Evolutionary conservation across 1,140 invertebrate species (phyloP).

Genomic region (Bilobella aurantiaca): DNA sequence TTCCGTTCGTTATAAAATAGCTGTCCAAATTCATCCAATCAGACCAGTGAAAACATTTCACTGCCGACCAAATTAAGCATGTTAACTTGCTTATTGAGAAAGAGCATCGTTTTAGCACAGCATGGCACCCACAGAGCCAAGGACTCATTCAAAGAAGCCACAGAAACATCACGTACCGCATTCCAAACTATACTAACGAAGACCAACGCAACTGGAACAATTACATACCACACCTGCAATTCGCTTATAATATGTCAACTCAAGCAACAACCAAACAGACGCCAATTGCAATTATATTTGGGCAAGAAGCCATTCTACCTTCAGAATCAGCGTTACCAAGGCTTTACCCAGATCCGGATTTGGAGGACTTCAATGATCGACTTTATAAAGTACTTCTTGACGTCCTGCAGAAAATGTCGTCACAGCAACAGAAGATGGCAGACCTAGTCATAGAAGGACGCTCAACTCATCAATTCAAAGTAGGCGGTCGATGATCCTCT

Average conservation of each 20-base stretch:
- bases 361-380: not conserved
- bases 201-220: conserved; percentile 37
- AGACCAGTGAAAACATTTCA: not conserved
- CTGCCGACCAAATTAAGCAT: not conserved
- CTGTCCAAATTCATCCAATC: not conserved
- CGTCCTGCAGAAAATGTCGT: too few relatives aligned
- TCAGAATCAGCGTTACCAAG: too few relatives aligned
- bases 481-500: too few relatives aligned
- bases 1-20: too few relatives aligned
- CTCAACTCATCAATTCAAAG: not conserved
- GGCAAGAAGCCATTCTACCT: conserved; percentile 28
- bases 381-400: too few relatives aligned
- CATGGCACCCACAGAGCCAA: not conserved
- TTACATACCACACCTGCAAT: conserved; percentile 33
- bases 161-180: not conserved
- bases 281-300: conserved; percentile 35
- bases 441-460: too few relatives aligned
- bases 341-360: conserved; percentile 12
- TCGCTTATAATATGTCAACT: conserved; percentile 35
- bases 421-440: too few relatives aligned
- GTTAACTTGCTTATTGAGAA: not conserved
- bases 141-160: not conserved
- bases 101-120: not conserved
- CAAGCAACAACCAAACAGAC: conserved; percentile 30
- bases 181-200: conserved; percentile 31